Evolutionary conservation across 1,140 invertebrate species (phyloP).

Genomic region (Coptotermes formosanus): DNA sequence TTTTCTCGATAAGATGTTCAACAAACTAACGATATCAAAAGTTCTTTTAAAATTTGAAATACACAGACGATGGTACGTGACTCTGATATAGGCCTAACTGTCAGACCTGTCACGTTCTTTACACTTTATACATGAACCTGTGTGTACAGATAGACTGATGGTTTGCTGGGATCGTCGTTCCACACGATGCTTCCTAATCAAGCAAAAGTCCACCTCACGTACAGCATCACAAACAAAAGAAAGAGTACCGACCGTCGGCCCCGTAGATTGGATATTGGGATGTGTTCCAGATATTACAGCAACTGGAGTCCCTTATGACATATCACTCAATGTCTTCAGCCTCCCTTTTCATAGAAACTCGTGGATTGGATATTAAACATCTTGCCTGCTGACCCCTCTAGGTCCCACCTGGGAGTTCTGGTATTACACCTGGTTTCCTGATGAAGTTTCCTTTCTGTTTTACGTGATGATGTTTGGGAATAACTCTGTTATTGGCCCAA

Average conservation of each 20-base stretch:
- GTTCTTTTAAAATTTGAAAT: too few species aligned
- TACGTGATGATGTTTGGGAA: too few species aligned
- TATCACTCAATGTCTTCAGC: neutral
- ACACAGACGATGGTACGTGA: too few species aligned
- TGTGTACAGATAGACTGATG: neutral
- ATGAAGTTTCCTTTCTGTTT: neutral
- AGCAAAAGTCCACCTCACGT: neutral
- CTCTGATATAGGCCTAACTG: too few species aligned
- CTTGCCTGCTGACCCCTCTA: neutral
- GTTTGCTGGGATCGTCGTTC: neutral
- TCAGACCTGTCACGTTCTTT: too few species aligned
- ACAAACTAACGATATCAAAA: too few species aligned
- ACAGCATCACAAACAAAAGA: slow-evolving; percentile 7
- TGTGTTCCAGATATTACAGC: neutral
- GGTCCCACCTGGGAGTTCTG: neutral
- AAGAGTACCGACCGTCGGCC: neutral
- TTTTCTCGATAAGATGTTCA: too few species aligned
- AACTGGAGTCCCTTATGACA: neutral
- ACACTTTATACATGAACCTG: neutral
- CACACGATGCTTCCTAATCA: neutral
- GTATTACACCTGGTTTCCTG: neutral
- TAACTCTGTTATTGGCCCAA: too few species aligned
- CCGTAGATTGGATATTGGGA: slow-evolving; percentile 6
- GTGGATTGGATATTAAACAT: slow-evolving; percentile 16
- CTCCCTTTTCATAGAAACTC: neutral